These are phyloP conservation scores for Azemiops feae DNA, from an alignment of 2,113 vertebrate species.

Conservation along the genomic window DNA sequence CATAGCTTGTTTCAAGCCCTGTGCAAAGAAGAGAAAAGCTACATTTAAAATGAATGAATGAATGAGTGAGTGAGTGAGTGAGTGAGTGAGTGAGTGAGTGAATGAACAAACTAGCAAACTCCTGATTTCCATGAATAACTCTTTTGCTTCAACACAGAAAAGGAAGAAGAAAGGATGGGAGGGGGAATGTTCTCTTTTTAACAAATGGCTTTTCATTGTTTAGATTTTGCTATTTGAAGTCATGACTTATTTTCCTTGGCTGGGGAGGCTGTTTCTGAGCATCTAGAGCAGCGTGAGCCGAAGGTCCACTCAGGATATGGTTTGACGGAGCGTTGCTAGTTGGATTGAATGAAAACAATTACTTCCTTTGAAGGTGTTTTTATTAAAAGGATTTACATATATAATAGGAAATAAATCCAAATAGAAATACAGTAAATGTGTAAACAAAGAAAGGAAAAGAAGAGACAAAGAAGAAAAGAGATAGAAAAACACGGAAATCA, in stretches of 20 bases:
- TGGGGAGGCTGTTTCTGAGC: not conserved
- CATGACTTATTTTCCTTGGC: not conserved
- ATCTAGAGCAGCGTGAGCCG: not conserved
- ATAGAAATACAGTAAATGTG: not conserved
- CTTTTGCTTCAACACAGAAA: fast-evolving
- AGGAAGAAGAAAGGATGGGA: fast-evolving
- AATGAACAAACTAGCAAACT: not conserved
- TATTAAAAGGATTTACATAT: not conserved
- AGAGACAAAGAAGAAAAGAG: not conserved
- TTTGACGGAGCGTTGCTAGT: not conserved
- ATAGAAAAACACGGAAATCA: not conserved
- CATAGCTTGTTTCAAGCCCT: slow-evolving; percentile 19
- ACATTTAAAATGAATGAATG: not conserved
- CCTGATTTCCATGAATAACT: slow-evolving; percentile 5
- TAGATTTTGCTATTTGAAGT: not conserved
- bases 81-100: not conserved
- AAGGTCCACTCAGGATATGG: not conserved
- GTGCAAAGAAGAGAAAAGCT: slow-evolving; percentile 1
- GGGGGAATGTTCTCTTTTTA: not conserved
- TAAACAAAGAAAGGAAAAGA: not conserved
- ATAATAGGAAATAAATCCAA: not conserved
- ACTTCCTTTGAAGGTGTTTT: not conserved
- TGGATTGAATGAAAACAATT: not conserved
- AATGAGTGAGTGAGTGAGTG: not conserved
- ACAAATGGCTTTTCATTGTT: not conserved